Percentiles rank a stretch among this genome's conserved stretches.
Conservation (phyloP, 1,140 invertebrate genomes). For the Drosophila setifemur region DNA sequence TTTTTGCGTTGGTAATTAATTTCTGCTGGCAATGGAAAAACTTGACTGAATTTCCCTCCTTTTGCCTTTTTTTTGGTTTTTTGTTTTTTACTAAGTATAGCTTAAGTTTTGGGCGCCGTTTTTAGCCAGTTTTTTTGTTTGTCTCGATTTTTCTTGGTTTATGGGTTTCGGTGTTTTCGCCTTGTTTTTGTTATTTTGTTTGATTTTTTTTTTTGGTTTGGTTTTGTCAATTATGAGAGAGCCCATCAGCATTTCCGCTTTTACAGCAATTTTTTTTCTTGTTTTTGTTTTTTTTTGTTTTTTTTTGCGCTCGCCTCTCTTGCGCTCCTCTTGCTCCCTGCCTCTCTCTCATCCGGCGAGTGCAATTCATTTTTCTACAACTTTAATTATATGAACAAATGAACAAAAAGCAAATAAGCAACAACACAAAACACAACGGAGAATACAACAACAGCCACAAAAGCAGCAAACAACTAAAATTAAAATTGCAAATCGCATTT, state of each 20-base stretch:
- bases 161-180: background rate
- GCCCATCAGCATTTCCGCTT: conserved; percentile 58
- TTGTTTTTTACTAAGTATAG: background rate
- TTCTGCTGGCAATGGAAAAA: conserved; percentile 31
- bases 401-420: background rate
- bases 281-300: conserved; percentile 21
- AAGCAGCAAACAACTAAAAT: conserved; percentile 52
- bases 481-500: conserved; percentile 72
- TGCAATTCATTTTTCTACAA: conserved; percentile 61
- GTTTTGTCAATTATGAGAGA: conserved; percentile 41
- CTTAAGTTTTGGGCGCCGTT: conserved; percentile 18
- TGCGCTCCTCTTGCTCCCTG: too few relatives aligned
- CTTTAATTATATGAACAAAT: conserved; percentile 66
- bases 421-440: conserved; percentile 8
- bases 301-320: conserved; percentile 2
- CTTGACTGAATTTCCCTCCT: background rate
- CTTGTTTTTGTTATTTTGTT: conserved; percentile 14
- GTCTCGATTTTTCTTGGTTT: conserved; percentile 15
- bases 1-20: conserved; percentile 56
- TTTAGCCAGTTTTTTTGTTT: conserved; percentile 7
- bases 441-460: too few relatives aligned
- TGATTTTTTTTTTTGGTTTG: conserved; percentile 14
- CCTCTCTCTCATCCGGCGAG: conserved; percentile 6
- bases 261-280: conserved; percentile 39
- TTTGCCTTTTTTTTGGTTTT: too few relatives aligned